A percentile compares a stretch with the other conserved stretches of the same genome.
phyloP scores from a whole-genome alignment of 2,888 invertebrate genomes.

The Synergus umbraculus region DNA sequence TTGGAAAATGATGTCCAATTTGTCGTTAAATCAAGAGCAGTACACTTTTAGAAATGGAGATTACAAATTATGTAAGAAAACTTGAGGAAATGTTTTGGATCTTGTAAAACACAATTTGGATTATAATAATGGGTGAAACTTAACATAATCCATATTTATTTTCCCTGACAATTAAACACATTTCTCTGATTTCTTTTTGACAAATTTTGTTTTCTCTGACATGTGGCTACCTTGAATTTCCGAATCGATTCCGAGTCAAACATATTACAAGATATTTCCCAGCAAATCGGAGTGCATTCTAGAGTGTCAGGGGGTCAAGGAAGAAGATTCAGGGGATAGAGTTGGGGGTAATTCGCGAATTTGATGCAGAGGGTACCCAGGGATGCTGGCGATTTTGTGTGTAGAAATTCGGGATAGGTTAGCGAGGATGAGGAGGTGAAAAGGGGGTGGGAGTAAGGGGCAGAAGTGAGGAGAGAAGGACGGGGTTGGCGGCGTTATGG shows the following conservation, averaged over 20 bases:
- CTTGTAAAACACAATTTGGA: no score
- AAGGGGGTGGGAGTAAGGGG: slow-evolving; percentile 30
- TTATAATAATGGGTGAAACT: not conserved
- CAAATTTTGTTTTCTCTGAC: no score
- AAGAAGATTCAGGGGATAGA: slow-evolving; percentile 3
- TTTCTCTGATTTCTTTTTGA: no score
- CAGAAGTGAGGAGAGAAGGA: slow-evolving; percentile 47
- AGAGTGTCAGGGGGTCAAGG: slow-evolving; percentile 17
- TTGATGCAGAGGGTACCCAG: slow-evolving; percentile 30
- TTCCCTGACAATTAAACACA: no score
- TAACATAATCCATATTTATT: not conserved
- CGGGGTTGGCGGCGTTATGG: slow-evolving; percentile 74
- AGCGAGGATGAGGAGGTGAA: slow-evolving; percentile 46
- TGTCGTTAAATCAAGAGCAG: slow-evolving; percentile 12
- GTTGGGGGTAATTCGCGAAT: slow-evolving; percentile 44
- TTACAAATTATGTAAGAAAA: not conserved
- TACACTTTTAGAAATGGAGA: not conserved
- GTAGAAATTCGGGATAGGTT: slow-evolving; percentile 51
- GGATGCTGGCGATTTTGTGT: slow-evolving; percentile 47
- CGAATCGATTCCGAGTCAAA: slow-evolving; percentile 40
- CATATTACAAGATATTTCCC: slow-evolving; percentile 22
- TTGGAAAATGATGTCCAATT: slow-evolving; percentile 14
- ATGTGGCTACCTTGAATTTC: not conserved
- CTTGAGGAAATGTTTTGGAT: not conserved
- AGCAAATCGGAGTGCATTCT: not conserved